Evolutionary conservation across 2,113 vertebrate genomes (phyloP).

Genomic region (Plecturocebus donacophilus): DNA sequence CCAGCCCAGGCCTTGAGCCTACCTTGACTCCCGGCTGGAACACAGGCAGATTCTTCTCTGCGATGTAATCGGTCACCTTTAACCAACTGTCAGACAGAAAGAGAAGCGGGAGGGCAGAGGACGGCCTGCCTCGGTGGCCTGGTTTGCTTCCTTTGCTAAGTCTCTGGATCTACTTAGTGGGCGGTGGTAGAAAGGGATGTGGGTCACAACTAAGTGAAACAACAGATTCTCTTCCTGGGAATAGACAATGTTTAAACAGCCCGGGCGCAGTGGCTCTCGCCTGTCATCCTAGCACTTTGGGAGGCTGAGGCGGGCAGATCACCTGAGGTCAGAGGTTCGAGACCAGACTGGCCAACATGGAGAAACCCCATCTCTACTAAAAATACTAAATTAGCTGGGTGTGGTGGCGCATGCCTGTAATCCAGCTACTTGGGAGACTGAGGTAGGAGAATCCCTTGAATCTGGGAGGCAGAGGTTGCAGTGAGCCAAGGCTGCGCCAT

Average conservation of each 20-base stretch:
- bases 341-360: too few species aligned
- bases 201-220: background rate
- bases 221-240: background rate
- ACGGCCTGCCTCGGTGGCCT: background rate
- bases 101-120: background rate
- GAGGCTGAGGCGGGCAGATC: too few species aligned
- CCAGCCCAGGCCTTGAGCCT: background rate
- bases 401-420: too few species aligned
- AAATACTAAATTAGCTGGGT: too few species aligned
- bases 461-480: too few species aligned
- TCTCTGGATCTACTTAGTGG: background rate
- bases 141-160: background rate
- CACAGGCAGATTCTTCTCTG: slow-evolving; percentile 91
- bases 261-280: too few species aligned
- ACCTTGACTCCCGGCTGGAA: slow-evolving; percentile 95
- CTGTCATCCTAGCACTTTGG: too few species aligned
- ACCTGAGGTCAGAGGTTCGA: too few species aligned
- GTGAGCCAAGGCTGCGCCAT: too few species aligned
- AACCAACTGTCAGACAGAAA: slow-evolving; percentile 89
- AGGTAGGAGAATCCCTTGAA: too few species aligned
- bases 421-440: too few species aligned
- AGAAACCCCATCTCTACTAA: too few species aligned
- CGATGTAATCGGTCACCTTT: slow-evolving; percentile 93
- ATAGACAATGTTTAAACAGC: background rate
- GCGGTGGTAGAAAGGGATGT: background rate